These are phyloP conservation scores for Sebastes flavidus DNA, from an alignment of 2,797 vertebrate species.

Conservation along the genomic window DNA sequence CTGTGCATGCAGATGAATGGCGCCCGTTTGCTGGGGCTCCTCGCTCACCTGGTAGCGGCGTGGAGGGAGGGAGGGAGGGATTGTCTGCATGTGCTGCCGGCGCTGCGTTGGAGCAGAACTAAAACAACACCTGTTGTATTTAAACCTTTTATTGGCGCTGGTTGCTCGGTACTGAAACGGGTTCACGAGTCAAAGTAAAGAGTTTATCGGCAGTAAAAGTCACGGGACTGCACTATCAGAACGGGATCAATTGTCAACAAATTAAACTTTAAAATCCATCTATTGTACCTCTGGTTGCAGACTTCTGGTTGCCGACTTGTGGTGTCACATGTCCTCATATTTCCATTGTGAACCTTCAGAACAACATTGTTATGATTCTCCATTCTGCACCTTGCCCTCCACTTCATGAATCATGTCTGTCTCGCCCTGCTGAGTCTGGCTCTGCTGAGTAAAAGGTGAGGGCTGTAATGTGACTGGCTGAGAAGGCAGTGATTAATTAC, in stretches of 20 bases:
- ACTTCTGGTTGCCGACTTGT: background rate
- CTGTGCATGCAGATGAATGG: too few relatives aligned
- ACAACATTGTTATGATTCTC: background rate
- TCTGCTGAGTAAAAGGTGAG: background rate
- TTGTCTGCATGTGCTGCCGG: too few relatives aligned
- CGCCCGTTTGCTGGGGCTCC: too few relatives aligned
- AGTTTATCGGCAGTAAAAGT: background rate
- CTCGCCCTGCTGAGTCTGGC: background rate
- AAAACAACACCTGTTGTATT: background rate
- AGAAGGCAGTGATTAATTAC: constrained; percentile 23
- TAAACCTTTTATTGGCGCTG: background rate
- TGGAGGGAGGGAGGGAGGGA: too few relatives aligned
- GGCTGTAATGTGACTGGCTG: background rate
- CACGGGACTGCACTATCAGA: background rate
- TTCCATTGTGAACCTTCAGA: background rate
- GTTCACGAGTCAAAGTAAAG: background rate
- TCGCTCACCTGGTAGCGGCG: too few relatives aligned
- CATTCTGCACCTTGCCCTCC: background rate
- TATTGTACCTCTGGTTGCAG: too few relatives aligned
- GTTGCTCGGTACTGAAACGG: background rate
- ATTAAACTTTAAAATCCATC: background rate
- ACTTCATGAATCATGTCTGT: constrained; percentile 19
- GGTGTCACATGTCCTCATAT: background rate
- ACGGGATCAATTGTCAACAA: background rate
- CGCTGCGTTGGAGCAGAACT: too few relatives aligned